Evolutionary conservation across 1,140 invertebrate genomes (phyloP), one percentile per base, ranked within the genome.

Genomic region (Mya arenaria): DNA sequence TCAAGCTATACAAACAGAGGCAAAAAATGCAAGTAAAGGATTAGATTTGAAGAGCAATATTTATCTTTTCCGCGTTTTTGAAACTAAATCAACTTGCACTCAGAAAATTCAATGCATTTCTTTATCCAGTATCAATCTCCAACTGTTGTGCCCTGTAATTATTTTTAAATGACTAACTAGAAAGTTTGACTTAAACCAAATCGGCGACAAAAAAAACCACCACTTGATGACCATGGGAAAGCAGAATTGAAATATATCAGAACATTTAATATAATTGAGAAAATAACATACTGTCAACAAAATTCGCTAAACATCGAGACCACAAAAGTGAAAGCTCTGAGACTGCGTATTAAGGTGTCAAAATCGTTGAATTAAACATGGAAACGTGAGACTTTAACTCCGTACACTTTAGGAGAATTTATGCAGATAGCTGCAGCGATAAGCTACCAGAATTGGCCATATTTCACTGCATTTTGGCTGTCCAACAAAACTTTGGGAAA

Each of bases 81-180:
- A 80, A 71, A 80, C 52, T 71, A 66, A 80, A 80, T 80, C 77
- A 56, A 80, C 77, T 80, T 69, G 77, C 66, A 69, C 77, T 80
- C 34, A 37, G 77, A 55, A 60, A 65, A 30, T 80, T 80, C 41
- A 80, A 80, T 66, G 77, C 77, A 80, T 60, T 71, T 80, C 66
- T 71, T 58, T 60, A 44, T 60, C 41, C 19, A 48, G 36, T 58
- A 80, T 80, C 77, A 71, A 80, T 80, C 77, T 80, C 32, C 23
- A 37, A 58, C 32, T 34, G 36, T 37, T 32, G 36, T 41, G 66
- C 65, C 77, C 77, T 80, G 63, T 80, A 80, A 80, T 80, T 80
- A 80, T 80, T 69, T 80, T 55, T 56, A 80, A 80, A 80, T 80
- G 62, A 60, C 77, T 80, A 80, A 80, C 77, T 65, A 36, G 44